Conservation (phyloP, 2,797 vertebrate genomes). For the Cossypha caffra region DNA sequence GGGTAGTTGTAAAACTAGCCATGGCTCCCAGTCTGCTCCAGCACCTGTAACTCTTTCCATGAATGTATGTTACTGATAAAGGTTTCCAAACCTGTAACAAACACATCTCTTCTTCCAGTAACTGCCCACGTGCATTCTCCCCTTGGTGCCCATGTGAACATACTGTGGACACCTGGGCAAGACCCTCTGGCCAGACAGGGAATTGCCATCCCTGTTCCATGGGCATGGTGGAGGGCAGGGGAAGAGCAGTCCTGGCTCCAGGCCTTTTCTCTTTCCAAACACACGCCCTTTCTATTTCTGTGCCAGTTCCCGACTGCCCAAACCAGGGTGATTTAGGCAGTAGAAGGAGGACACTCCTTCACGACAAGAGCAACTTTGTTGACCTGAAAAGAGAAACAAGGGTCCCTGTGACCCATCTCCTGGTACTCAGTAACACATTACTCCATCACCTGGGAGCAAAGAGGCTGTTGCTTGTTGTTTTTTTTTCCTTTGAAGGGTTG, state of each 20-base stretch:
- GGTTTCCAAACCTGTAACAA: neutral
- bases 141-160: neutral
- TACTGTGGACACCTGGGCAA: fast-evolving
- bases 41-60: neutral
- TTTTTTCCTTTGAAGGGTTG: neutral
- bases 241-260: neutral
- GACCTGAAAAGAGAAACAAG: neutral
- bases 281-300: neutral
- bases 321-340: neutral
- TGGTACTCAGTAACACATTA: neutral
- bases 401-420: neutral
- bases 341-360: neutral
- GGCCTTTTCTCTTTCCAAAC: neutral
- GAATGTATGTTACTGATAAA: fast-evolving
- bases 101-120: neutral
- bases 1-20: neutral
- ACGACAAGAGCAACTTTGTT: neutral
- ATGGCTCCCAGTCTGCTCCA: neutral
- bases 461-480: neutral
- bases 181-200: neutral
- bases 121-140: neutral
- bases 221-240: fast-evolving
- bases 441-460: neutral
- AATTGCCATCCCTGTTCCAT: neutral
- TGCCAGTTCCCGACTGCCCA: neutral